phyloP scores from a whole-genome alignment of 2,888 invertebrate species.

The Drosophila merina region DNA sequence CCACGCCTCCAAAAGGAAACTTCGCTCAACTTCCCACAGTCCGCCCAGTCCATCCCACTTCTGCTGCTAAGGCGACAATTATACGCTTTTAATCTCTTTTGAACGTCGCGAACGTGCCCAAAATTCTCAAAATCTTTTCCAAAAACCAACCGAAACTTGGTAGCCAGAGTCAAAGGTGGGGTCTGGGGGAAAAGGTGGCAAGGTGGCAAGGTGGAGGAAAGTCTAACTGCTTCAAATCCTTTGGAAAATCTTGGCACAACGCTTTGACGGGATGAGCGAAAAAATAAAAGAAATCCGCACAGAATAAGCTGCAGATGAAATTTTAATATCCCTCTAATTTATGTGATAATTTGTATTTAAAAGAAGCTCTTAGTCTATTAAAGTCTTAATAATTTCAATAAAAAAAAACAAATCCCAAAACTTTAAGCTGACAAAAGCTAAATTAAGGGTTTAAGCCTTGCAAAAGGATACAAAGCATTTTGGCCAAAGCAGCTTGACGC shows the following conservation, averaged over 20 bases:
- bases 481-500: constrained; percentile 24
- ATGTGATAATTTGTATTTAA: too few relatives aligned
- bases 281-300: constrained; percentile 20
- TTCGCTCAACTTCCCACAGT: constrained; percentile 61
- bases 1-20: constrained; percentile 49
- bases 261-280: constrained; percentile 23
- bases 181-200: constrained; percentile 7
- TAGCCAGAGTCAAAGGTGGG: constrained; percentile 24
- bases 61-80: constrained; percentile 76
- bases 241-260: constrained; percentile 33
- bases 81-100: constrained; percentile 80
- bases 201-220: background rate
- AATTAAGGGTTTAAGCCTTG: constrained; percentile 6
- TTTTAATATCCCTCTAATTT: background rate
- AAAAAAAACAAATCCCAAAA: too few relatives aligned
- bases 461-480: constrained; percentile 14
- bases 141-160: constrained; percentile 36
- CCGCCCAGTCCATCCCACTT: constrained; percentile 7
- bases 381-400: too few relatives aligned
- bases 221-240: constrained; percentile 39
- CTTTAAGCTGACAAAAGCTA: background rate
- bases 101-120: constrained; percentile 79
- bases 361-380: too few relatives aligned
- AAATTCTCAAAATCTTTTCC: constrained; percentile 74
- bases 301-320: constrained; percentile 27